phyloP scores from a whole-genome alignment of 2,113 vertebrate species.

The Ariopsis seemanni region DNA sequence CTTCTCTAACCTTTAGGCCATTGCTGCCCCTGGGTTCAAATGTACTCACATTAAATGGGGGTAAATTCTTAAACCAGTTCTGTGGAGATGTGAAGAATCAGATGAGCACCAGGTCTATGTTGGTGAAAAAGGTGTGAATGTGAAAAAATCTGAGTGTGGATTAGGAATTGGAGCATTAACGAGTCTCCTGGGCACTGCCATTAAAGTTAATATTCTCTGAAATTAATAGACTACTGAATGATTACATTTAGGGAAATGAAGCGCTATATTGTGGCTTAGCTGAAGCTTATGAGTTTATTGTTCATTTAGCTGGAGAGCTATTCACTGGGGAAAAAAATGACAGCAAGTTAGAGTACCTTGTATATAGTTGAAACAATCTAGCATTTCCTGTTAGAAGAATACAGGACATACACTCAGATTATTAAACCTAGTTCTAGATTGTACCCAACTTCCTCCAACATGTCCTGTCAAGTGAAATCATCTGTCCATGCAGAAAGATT shows the following conservation, averaged over 20 bases:
- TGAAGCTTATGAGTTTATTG: background rate
- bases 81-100: background rate
- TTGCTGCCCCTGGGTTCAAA: too few relatives aligned
- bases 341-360: too few relatives aligned
- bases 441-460: too few relatives aligned
- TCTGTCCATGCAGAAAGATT: too few relatives aligned
- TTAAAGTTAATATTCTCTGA: background rate
- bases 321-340: too few relatives aligned
- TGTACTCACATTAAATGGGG: background rate
- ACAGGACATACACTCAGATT: too few relatives aligned
- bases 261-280: background rate
- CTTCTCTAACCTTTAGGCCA: too few relatives aligned
- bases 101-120: background rate
- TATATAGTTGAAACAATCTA: too few relatives aligned
- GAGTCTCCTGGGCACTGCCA: background rate
- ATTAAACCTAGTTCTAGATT: too few relatives aligned
- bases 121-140: background rate
- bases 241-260: background rate
- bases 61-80: background rate
- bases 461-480: too few relatives aligned
- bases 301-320: background rate
- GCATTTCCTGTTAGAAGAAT: too few relatives aligned
- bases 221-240: background rate
- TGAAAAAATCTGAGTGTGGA: background rate
- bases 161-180: background rate